Evolutionary conservation across 1,140 invertebrate genomes (phyloP).

Genomic region (Drosophila orena): DNA sequence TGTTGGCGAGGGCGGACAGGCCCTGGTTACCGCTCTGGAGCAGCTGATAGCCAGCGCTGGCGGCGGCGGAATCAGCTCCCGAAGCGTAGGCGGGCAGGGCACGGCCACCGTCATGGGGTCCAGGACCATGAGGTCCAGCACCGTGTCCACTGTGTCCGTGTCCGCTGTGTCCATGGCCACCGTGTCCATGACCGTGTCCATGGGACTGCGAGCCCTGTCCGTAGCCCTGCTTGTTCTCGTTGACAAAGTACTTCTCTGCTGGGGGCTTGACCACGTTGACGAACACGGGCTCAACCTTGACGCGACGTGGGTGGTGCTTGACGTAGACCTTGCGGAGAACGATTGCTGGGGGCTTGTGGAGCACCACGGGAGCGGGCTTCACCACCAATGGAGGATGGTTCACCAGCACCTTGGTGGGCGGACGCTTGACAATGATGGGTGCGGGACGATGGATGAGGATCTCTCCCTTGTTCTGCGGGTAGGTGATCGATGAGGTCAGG

Average conservation of each 20-base stretch:
- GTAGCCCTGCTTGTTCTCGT: conserved; percentile 79
- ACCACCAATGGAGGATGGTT: conserved; percentile 84
- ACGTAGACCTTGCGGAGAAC: conserved; percentile 82
- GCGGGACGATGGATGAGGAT: conserved; percentile 83
- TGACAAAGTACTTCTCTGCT: conserved; percentile 84
- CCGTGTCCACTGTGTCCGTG: conserved; percentile 33
- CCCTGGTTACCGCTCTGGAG: conserved; percentile 77
- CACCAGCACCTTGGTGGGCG: conserved; percentile 81
- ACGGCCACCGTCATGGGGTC: conserved; percentile 42
- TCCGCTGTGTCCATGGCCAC: conserved; percentile 8
- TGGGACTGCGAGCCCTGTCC: conserved; percentile 49
- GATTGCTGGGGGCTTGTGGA: conserved; percentile 84
- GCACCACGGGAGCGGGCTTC: conserved; percentile 81
- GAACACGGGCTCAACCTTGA: conserved; percentile 83
- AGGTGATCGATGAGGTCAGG: conserved; percentile 78
- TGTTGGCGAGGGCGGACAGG: conserved; percentile 74
- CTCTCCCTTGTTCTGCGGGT: conserved; percentile 82
- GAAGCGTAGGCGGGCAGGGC: conserved; percentile 69
- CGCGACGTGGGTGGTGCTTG: conserved; percentile 82
- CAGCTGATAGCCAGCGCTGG: conserved; percentile 76
- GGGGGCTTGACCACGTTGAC: conserved; percentile 83
- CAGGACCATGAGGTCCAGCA: conserved; percentile 51
- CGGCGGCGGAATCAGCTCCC: conserved; percentile 68
- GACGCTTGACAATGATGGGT: conserved; percentile 81
- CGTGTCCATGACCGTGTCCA: conserved; percentile 36